Percentiles rank a stretch among this genome's conserved stretches.
Conservation (phyloP, 2,888 invertebrate genomes). For the Xanthia togata region DNA sequence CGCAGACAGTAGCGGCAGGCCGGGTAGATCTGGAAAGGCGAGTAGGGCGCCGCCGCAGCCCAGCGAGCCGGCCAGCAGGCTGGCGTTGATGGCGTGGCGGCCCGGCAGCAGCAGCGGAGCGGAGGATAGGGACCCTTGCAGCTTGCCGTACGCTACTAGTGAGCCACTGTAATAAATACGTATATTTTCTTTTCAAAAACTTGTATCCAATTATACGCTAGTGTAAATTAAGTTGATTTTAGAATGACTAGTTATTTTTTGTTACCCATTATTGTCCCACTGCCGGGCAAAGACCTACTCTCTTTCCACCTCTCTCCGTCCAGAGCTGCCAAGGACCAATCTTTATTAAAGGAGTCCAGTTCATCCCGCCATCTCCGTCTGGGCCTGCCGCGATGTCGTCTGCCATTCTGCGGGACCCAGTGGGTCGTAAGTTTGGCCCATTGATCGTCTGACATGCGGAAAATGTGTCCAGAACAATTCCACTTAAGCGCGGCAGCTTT, state of each 20-base stretch:
- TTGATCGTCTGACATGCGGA: too few species aligned
- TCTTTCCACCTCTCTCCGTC: too few species aligned
- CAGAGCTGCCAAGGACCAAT: too few species aligned
- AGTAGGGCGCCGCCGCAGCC: slow-evolving; percentile 93
- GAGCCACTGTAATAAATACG: slow-evolving; percentile 92
- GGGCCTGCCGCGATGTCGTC: too few species aligned
- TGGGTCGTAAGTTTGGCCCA: too few species aligned
- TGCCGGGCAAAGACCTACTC: too few species aligned
- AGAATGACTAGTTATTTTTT: neutral
- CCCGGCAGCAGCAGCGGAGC: slow-evolving; percentile 96
- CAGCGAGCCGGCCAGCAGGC: slow-evolving; percentile 92
- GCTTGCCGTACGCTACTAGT: slow-evolving; percentile 96
- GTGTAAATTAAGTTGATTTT: neutral
- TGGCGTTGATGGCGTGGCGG: slow-evolving; percentile 94
- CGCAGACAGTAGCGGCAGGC: slow-evolving; percentile 93
- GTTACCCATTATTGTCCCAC: too few species aligned
- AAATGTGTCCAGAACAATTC: too few species aligned
- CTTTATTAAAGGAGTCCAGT: too few species aligned
- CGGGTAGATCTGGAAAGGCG: slow-evolving; percentile 92
- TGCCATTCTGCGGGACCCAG: too few species aligned
- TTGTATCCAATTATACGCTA: neutral
- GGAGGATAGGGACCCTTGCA: slow-evolving; percentile 95
- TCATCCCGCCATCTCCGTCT: too few species aligned
- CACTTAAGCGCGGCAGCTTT: too few species aligned
- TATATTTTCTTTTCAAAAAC: neutral